A percentile compares a stretch with the other conserved stretches of the same genome.
Evolutionary conservation across 1,140 invertebrate species (phyloP).

Genomic region (Bicyclus anynana): DNA sequence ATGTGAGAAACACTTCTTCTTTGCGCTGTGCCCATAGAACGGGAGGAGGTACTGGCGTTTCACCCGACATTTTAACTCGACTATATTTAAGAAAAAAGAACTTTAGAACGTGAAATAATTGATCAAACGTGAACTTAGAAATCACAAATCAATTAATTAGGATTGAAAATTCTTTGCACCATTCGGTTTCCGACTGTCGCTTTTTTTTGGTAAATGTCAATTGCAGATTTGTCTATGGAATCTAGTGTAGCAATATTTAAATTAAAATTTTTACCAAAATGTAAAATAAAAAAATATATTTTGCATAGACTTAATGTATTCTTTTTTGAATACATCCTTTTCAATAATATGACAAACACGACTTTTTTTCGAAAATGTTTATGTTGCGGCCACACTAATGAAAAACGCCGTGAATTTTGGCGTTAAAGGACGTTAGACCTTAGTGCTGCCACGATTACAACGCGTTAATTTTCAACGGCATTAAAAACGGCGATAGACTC

Average conservation of each 20-base stretch:
- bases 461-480: too few species aligned
- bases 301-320: too few species aligned
- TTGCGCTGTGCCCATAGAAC: constrained; percentile 95
- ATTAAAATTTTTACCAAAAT: background rate
- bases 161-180: constrained; percentile 31
- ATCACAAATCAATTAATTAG: constrained; percentile 26
- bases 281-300: background rate
- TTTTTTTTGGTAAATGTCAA: too few species aligned
- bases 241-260: constrained; percentile 25
- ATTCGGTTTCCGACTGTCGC: constrained; percentile 26
- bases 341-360: too few species aligned
- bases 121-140: constrained; percentile 32
- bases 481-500: too few species aligned
- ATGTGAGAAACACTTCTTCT: constrained; percentile 89
- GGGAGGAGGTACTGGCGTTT: constrained; percentile 82
- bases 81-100: constrained; percentile 13
- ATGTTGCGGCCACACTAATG: too few species aligned
- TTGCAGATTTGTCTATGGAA: constrained; percentile 37
- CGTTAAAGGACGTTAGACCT: too few species aligned
- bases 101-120: constrained; percentile 35
- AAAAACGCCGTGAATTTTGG: too few species aligned
- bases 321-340: too few species aligned
- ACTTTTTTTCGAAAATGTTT: too few species aligned
- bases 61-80: constrained; percentile 50
- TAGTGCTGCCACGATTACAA: too few species aligned